Evolutionary conservation across 2,113 vertebrate genomes (phyloP).

Genomic region (Phyllostomus hastatus): DNA sequence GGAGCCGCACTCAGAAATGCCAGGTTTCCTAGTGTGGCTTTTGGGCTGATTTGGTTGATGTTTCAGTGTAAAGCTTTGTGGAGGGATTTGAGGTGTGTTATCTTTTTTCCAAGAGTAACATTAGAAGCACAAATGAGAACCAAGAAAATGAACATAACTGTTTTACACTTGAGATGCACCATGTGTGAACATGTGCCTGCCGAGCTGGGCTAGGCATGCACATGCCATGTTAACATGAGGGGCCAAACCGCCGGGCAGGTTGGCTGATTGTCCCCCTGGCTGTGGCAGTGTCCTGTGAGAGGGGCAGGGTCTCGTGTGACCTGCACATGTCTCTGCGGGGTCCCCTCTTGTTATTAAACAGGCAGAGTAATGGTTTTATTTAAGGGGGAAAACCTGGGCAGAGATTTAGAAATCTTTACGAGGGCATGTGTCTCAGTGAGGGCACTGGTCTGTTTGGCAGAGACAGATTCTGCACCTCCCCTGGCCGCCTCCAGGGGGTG

Average conservation of each 20-base stretch:
- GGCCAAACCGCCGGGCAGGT: neutral
- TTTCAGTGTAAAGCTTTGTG: neutral
- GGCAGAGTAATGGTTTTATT: neutral
- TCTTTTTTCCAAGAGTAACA: neutral
- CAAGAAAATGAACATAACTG: neutral
- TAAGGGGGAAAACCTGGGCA: neutral
- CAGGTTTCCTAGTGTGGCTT: neutral
- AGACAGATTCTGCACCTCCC: neutral
- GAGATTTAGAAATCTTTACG: neutral
- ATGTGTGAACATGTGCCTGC: neutral
- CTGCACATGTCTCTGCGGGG: neutral
- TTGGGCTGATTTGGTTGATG: neutral
- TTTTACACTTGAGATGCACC: neutral
- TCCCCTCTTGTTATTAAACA: neutral
- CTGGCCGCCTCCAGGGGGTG: neutral
- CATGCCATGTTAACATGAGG: neutral
- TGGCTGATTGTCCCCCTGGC: neutral
- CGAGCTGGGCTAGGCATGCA: neutral
- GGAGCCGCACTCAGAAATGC: neutral
- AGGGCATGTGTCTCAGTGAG: neutral
- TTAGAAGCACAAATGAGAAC: constrained; percentile 12
- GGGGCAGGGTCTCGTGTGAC: neutral
- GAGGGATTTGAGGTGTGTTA: neutral
- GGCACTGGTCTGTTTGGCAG: neutral
- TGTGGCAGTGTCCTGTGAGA: neutral